Percentiles rank a stretch among this genome's conserved stretches.
phyloP scores from a whole-genome alignment of 1,140 invertebrate genomes.

The Andricus grossulariae region DNA sequence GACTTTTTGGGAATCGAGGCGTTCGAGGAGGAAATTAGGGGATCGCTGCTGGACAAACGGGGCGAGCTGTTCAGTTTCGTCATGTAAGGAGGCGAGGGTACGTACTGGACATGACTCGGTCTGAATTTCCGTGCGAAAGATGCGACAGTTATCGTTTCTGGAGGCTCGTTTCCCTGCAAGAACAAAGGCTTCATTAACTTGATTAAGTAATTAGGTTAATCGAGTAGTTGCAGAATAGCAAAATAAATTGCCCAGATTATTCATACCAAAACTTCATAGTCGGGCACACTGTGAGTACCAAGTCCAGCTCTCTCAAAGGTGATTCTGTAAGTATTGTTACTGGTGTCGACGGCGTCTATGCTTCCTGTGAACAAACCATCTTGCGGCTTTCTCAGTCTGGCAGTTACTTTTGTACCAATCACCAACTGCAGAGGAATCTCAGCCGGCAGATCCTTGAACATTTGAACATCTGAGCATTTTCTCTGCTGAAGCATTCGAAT shows the following conservation, averaged over 20 bases:
- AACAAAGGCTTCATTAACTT: constrained; percentile 43
- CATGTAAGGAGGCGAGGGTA: constrained; percentile 77
- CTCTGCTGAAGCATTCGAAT: constrained; percentile 96
- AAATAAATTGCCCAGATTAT: too few relatives aligned
- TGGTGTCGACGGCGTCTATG: constrained; percentile 98
- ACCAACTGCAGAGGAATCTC: constrained; percentile 97
- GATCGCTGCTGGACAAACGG: constrained; percentile 75
- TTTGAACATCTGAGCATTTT: constrained; percentile 88
- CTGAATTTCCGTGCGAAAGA: constrained; percentile 90
- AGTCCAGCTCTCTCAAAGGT: constrained; percentile 95
- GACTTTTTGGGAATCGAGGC: constrained; percentile 70
- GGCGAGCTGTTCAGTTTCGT: constrained; percentile 73
- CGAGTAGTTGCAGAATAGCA: too few relatives aligned
- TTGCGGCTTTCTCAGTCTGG: constrained; percentile 92
- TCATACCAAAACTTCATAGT: constrained; percentile 95
- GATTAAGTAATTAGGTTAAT: too few relatives aligned
- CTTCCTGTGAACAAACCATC: constrained; percentile 97
- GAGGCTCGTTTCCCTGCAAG: constrained; percentile 87
- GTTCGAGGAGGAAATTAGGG: constrained; percentile 74
- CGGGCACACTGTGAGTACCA: constrained; percentile 96
- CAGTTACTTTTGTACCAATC: constrained; percentile 97
- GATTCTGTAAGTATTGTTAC: constrained; percentile 97
- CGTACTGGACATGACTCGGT: constrained; percentile 79
- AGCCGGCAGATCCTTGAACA: constrained; percentile 93
- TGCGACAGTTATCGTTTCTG: constrained; percentile 92